Evolutionary conservation across 23 tunicate genomes (phyloP), one percentile per base, ranked within the genome.

Genomic region (Pegea sp.): DNA sequence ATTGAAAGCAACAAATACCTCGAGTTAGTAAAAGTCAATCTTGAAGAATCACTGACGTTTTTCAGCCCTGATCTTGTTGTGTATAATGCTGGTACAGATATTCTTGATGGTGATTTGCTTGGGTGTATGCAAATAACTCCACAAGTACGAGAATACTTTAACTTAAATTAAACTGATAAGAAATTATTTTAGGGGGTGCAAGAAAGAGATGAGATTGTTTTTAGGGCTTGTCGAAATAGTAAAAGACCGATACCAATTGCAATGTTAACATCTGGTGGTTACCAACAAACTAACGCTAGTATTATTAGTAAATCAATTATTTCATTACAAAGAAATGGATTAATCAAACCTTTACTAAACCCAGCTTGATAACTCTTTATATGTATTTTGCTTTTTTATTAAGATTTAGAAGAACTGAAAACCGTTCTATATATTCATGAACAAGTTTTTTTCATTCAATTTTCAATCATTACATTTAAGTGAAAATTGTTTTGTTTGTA

Each of bases 41-140:
- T 74, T 21, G 24, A 48, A 8, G 72, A 62, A 73, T 69, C 70
- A 2, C 28, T 84, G 31, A 52, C 52, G 1, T 71, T 67, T 34
- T 84, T 67, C 34, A 8, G 42, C 3, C 95, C 95, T 1, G 50
- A 84, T 11, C 63, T 76, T 27, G 54, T 84, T 31, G 77, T 84
- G 57, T 84, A 84, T 58, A 84, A 84, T 62, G 95, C 95, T 18
- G 95, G 95, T 3, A 84, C 95, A 4, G 95, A 84, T 57, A 63
- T 84, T 3, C 48, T 84, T 30, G 50, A 34, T n/a, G 76, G 76
- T 13, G 95, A 84, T 33, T 62, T 71, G 4, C 76, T 84, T 13
- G 95, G 95, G 2, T 32, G 33, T 4, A 66, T 84, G 22, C 32
- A 58, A 7, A 63, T 84, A 26, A 43, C 86, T 11, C 60, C 95